Base-by-base conservation (phyloP, 2,113 vertebrate species). In the Misgurnus anguillicaudatus region DNA sequence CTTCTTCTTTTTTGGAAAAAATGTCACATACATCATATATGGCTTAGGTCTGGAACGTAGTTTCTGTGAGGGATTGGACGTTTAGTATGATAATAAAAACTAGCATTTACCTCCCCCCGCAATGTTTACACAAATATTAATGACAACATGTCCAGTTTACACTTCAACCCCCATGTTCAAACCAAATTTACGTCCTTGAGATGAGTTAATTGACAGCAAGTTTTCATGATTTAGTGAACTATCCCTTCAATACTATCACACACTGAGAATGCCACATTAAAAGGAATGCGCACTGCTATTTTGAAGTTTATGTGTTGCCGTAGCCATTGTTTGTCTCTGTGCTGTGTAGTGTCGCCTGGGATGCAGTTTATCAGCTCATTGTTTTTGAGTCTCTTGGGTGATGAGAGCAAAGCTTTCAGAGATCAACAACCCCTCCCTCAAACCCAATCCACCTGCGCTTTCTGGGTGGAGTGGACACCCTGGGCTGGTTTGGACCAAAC, bases 321-420 rank as follows among this genome's bases (percentile, higher is more conserved):
- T 62, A 45, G 45, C 10, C 9, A 58, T 60, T 73, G 55, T 60
- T 62, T 62, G 19, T 14, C 70, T 63, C 6, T 14, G 48, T 19
- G 42, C 61, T 76, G 24, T 38, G 42, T 64, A 45, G 24, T n/a
- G 21, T 38, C 51, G 60, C 45, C 13, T 42, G 6, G 70, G 53
- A 24, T 58, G 53, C 13, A 62, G 60, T 36, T 62, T 36, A 36
- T 62, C 60, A 31, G 70, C 53, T 64, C 10, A 11, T 76, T 39
- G n/a, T 16, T 76, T 75, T 58, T 53, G 61, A 64, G 42, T 76
- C 73, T 64, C 60, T 76, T 53, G 73, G 73, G 73, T 62, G 41
- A 17, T 62, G 19, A 75, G 57, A 42, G 42, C 19, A 24, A 61
- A 4, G 48, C 31, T 64, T 31, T 62, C 38, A 41, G 48, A 57